Evolutionary conservation across 2,888 invertebrate genomes (phyloP), one percentile per base, ranked within the genome.

Genomic region (Panopea generosa): DNA sequence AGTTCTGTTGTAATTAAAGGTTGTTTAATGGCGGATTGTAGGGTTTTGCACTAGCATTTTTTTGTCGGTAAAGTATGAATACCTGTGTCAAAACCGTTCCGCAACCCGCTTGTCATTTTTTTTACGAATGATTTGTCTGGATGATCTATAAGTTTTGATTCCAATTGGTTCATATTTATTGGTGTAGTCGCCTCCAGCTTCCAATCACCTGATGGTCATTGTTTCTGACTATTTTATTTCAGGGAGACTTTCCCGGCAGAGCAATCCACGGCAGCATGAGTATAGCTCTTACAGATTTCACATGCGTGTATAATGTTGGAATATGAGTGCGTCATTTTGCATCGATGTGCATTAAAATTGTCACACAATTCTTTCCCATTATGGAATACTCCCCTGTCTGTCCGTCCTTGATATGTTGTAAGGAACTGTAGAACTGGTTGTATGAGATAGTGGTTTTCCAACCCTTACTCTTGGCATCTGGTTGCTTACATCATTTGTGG

Each of bases 21-120:
- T 6, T 78, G 59, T 11, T 43, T 16, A 14, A n/a, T 49, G 9
- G 80, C 76, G 3, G 78, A 74, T 7, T 53, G 45, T 29, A 77
- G 45, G 60, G 80, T 83, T 50, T 55, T 72, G 49, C 77, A 77
- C 16, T 52, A 27, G 22, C 20, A 40, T 4, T 16, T 45, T 45
- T 20, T 40, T 4, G 18, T 50, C 14, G 52, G 50, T 7, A 29
- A 24, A 1, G 29, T n/a, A 16, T 29, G n/a, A 2, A 63, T 11
- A 2, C 29, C 33, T 11, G 52, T 63, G 20, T 63, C 63, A 22
- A 63, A 63, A 2, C 63, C 63, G 6, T 16, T n/a, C 4, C 22
- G 24, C 16, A 63, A 38, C 3, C 63, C 63, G 52, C 40, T 18
- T 16, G 20, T 9, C 3, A 63, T 6, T 6, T 38, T 16, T 1